A percentile compares a stretch with the other conserved stretches of the same genome.
These are phyloP conservation scores for Adrianichthys oophorus DNA, from an alignment of 2,797 vertebrate species.

Conservation along the genomic window DNA sequence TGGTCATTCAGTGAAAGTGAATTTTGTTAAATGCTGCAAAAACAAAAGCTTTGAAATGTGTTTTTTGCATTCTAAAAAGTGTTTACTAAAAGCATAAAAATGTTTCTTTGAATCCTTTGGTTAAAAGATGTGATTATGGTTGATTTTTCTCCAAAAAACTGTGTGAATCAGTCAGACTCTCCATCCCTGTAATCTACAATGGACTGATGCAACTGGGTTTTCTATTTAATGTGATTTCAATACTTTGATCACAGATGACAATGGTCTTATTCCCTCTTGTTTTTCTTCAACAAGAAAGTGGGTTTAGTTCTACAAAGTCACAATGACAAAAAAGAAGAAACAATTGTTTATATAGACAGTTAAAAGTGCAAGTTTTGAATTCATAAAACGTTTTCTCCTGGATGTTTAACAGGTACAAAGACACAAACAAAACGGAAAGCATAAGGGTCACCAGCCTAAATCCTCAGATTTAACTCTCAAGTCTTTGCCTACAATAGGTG, in stretches of 20 bases:
- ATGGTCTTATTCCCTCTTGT: neutral
- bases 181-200: conserved; percentile 15
- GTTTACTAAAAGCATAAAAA: too few relatives aligned
- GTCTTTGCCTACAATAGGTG: conserved; percentile 37
- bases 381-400: conserved; percentile 22
- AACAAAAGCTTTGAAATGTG: too few relatives aligned
- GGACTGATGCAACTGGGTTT: conserved; percentile 9
- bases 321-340: neutral
- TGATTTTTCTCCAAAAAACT: too few relatives aligned
- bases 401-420: conserved; percentile 35
- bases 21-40: too few relatives aligned
- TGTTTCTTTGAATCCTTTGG: too few relatives aligned
- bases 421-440: conserved; percentile 50
- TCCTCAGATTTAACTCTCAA: conserved; percentile 42
- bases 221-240: conserved; percentile 33
- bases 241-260: conserved; percentile 18
- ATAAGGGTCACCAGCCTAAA: conserved; percentile 39
- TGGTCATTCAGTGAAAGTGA: too few relatives aligned
- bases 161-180: conserved; percentile 16
- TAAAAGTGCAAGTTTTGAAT: neutral
- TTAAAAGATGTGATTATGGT: too few relatives aligned
- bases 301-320: neutral
- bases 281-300: neutral
- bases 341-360: neutral
- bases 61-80: too few relatives aligned